Evolutionary conservation across 2,797 vertebrate species (phyloP), one percentile per base, ranked within the genome.

Genomic region (Takifugu rubripes): DNA sequence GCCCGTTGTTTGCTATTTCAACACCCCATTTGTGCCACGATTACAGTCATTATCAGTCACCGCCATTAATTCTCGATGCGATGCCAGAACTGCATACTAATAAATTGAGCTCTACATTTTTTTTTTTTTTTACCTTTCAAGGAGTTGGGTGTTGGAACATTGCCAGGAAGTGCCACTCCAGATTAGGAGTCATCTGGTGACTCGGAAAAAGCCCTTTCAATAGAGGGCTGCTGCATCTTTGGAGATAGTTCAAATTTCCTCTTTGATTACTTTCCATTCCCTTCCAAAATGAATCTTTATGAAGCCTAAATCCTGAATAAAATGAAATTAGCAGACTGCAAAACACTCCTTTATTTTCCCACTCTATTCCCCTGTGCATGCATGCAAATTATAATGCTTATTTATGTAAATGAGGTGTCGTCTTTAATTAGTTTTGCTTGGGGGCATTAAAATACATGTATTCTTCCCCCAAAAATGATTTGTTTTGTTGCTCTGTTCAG

Each of bases 371-470:
- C 92, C 70, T 60, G 91, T 90, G 92, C 84, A 82, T 67, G 82
- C 89, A 93, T 92, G 92, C 91, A 92, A 92, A 93, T 93, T 91
- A 90, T 91, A 93, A 92, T 92, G 91, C 92, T 91, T 92, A 93
- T 92, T 92, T 93, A 93, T 93, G 91, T 74, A 92, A 92, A 93
- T 92, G 83, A 92, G 89, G 91, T 93, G 91, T 93, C 90, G 84
- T 92, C 91, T 92, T 92, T 93, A 93, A 93, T 93, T 93, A 92
- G 91, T 92, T 93, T 92, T 89, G 90, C 92, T 92, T 90, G 90
- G 90, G 90, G 91, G 91, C 89, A 91, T 92, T 93, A 92, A 93
- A 93, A 93, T 92, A 92, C 91, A 92, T 92, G 91, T 91, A 92
- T 93, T 92, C 90, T 91, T 89, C 88, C 84, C 91, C 91, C 78